A percentile compares a stretch with the other conserved stretches of the same genome.
These are phyloP conservation scores for Diploscapter pachys DNA, from an alignment of 1,140 invertebrate genomes.

Conservation along the genomic window DNA sequence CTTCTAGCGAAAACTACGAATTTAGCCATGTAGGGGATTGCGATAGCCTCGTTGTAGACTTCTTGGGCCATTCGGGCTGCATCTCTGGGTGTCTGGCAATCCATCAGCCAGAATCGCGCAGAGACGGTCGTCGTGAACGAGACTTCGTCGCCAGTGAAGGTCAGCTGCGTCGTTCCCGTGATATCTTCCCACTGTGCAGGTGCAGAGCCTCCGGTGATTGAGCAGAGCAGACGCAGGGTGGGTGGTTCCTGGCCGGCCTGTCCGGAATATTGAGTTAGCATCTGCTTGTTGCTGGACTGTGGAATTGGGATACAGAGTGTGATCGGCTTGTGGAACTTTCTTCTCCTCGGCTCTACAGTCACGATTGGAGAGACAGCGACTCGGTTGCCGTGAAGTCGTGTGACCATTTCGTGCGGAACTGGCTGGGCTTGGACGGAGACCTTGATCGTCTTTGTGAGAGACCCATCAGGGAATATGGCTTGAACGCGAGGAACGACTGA, in stretches of 20 bases:
- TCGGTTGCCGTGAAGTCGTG: conserved; percentile 90
- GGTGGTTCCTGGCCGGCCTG: conserved; percentile 71
- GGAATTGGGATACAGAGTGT: conserved; percentile 97
- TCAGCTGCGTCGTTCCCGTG: conserved; percentile 94
- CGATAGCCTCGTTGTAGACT: conserved; percentile 92
- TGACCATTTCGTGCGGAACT: conserved; percentile 88
- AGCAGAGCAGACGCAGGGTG: conserved; percentile 89
- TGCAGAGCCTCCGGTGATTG: conserved; percentile 93
- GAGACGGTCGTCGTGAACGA: conserved; percentile 99
- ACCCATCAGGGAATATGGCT: conserved; percentile 95
- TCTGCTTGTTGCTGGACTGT: conserved; percentile 84
- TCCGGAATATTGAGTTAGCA: conserved; percentile 86
- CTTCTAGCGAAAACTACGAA: conserved; percentile 97
- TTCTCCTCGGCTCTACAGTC: conserved; percentile 89
- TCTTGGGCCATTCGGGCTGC: conserved; percentile 98
- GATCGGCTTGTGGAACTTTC: conserved; percentile 95
- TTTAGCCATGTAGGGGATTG: conserved; percentile 97
- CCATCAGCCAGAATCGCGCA: conserved; percentile 98
- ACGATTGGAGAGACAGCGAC: conserved; percentile 98
- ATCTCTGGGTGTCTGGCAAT: conserved; percentile 91
- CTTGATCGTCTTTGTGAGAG: conserved; percentile 98
- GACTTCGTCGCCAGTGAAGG: conserved; percentile 96
- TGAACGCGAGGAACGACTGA: conserved; percentile 98
- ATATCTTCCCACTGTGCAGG: conserved; percentile 99
- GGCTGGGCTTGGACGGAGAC: conserved; percentile 98